These are phyloP conservation scores for Tubulanus polymorphus DNA, from an alignment of 2,888 invertebrate species.

Conservation along the genomic window DNA sequence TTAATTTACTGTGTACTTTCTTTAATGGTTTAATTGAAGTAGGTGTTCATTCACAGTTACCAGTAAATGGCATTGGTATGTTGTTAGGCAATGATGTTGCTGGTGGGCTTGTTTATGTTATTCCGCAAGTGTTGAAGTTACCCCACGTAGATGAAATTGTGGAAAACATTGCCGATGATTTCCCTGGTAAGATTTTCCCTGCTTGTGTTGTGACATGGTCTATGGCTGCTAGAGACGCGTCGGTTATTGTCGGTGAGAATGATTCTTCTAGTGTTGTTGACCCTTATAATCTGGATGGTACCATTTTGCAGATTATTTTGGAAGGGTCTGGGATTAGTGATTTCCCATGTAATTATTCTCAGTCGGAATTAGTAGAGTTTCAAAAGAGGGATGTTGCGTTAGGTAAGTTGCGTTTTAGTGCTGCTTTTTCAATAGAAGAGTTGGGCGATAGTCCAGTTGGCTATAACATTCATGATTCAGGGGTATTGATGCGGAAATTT, in stretches of 20 bases:
- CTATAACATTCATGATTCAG: slow-evolving; percentile 7
- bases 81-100: slow-evolving; percentile 19
- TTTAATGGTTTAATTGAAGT: slow-evolving; percentile 16
- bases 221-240: too few relatives aligned
- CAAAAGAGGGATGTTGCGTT: too few relatives aligned
- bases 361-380: too few relatives aligned
- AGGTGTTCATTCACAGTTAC: slow-evolving; percentile 13
- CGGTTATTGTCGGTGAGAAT: too few relatives aligned
- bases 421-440: too few relatives aligned
- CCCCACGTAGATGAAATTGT: background rate
- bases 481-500: slow-evolving; percentile 19
- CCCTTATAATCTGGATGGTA: too few relatives aligned
- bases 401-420: too few relatives aligned
- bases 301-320: too few relatives aligned
- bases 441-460: background rate
- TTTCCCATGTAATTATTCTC: too few relatives aligned
- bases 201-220: background rate
- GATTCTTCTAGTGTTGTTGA: too few relatives aligned
- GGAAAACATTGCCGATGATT: background rate
- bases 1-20: slow-evolving; percentile 14
- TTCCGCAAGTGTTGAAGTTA: background rate
- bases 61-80: slow-evolving; percentile 16
- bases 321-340: too few relatives aligned
- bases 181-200: background rate
- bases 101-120: slow-evolving; percentile 8